Conservation (phyloP, 2,113 vertebrate genomes). For the Ovibos moschatus region DNA sequence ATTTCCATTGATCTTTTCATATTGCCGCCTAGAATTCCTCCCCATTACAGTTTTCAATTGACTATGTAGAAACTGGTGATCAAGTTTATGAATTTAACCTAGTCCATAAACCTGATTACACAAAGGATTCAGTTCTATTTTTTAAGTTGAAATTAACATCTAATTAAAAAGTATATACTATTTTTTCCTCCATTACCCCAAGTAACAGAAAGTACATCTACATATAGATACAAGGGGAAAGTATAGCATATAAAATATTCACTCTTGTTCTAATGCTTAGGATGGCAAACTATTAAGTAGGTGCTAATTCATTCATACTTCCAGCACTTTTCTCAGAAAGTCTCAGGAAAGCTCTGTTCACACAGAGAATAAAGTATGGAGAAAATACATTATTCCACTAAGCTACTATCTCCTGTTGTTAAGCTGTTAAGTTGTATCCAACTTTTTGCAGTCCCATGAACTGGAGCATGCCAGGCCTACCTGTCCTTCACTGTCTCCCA, state of each 20-base stretch:
- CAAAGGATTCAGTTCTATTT: constrained; percentile 20
- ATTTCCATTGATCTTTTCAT: neutral
- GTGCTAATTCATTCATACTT: neutral
- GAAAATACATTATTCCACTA: neutral
- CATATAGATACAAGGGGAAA: neutral
- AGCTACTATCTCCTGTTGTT: neutral
- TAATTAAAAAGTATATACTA: neutral
- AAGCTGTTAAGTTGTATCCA: neutral
- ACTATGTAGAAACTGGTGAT: neutral
- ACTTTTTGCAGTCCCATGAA: neutral
- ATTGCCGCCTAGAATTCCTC: neutral
- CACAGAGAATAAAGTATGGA: neutral
- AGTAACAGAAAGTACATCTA: neutral
- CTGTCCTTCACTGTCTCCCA: neutral
- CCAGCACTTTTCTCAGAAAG: neutral
- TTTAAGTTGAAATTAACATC: neutral
- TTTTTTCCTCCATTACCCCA: neutral
- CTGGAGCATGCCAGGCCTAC: neutral
- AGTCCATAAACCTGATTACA: neutral
- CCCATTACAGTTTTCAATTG: neutral
- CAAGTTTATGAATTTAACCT: neutral
- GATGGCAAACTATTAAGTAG: neutral
- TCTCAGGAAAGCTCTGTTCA: neutral
- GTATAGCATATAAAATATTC: neutral
- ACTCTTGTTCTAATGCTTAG: neutral